Conservation (phyloP, 1,140 invertebrate species). For the Drosophila albomicans region DNA sequence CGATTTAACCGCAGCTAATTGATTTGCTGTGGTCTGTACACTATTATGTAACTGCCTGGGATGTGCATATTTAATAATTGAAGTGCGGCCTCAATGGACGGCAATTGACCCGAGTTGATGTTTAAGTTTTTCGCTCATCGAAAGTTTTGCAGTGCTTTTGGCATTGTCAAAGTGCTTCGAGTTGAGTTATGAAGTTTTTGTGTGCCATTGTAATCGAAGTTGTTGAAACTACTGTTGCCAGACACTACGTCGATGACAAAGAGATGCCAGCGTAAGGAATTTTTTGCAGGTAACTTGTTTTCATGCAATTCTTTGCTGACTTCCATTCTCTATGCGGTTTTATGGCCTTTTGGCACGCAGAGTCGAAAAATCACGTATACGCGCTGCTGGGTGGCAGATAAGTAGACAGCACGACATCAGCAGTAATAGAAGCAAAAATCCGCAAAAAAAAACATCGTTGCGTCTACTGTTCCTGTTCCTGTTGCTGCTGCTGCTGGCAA, state of each 20-base stretch:
- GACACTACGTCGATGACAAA: slow-evolving; percentile 9
- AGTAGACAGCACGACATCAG: slow-evolving; percentile 36
- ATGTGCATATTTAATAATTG: slow-evolving; percentile 6
- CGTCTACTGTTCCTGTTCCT: slow-evolving; percentile 1
- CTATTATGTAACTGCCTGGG: neutral
- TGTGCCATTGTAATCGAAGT: slow-evolving; percentile 33
- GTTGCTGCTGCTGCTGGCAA: slow-evolving; percentile 20
- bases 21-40: slow-evolving; percentile 6
- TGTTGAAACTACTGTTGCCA: slow-evolving; percentile 23
- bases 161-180: slow-evolving; percentile 16
- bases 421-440: slow-evolving; percentile 10
- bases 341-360: slow-evolving; percentile 70
- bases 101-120: slow-evolving; percentile 8
- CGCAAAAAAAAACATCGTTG: neutral
- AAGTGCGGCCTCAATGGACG: neutral
- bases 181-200: slow-evolving; percentile 29
- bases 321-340: slow-evolving; percentile 31
- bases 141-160: slow-evolving; percentile 17
- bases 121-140: slow-evolving; percentile 9
- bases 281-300: slow-evolving; percentile 34
- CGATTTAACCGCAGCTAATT: slow-evolving; percentile 40
- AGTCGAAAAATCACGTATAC: slow-evolving; percentile 74
- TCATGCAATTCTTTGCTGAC: slow-evolving; percentile 3
- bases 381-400: slow-evolving; percentile 66
- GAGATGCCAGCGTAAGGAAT: slow-evolving; percentile 13